phyloP scores from a whole-genome alignment of 2,113 vertebrate genomes.

The Psittacula cyanocephala region DNA sequence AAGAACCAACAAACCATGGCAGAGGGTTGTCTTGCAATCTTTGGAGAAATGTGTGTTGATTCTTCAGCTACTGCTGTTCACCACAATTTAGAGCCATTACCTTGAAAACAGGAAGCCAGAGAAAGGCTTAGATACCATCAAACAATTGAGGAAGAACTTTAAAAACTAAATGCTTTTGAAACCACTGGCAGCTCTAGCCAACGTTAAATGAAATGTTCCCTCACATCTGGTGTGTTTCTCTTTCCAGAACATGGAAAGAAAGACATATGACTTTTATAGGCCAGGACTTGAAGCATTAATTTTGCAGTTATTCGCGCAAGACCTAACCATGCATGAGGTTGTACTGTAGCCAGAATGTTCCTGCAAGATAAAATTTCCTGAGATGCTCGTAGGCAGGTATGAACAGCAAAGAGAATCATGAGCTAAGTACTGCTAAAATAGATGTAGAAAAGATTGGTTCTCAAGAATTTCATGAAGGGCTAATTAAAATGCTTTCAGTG shows the following conservation, averaged over 20 bases:
- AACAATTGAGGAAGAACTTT: neutral
- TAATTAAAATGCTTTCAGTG: neutral
- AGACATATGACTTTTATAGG: neutral
- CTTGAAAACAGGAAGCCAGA: neutral
- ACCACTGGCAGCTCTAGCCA: neutral
- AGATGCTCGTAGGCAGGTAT: neutral
- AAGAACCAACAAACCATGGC: neutral
- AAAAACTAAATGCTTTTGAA: neutral
- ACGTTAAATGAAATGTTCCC: neutral
- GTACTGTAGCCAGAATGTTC: neutral
- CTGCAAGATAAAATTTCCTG: neutral
- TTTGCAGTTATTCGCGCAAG: neutral
- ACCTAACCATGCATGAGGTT: neutral
- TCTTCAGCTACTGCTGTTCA: neutral
- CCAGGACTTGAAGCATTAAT: neutral
- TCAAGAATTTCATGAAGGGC: neutral
- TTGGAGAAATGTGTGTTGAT: neutral
- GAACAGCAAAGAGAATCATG: neutral
- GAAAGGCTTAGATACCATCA: neutral
- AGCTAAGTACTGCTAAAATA: neutral
- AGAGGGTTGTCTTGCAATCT: neutral
- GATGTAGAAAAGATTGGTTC: neutral
- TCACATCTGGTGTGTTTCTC: neutral
- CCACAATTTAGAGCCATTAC: neutral
- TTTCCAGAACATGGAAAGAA: neutral